Conservation (phyloP, 2,888 invertebrate genomes). For the Sarcophaga subvicina region DNA sequence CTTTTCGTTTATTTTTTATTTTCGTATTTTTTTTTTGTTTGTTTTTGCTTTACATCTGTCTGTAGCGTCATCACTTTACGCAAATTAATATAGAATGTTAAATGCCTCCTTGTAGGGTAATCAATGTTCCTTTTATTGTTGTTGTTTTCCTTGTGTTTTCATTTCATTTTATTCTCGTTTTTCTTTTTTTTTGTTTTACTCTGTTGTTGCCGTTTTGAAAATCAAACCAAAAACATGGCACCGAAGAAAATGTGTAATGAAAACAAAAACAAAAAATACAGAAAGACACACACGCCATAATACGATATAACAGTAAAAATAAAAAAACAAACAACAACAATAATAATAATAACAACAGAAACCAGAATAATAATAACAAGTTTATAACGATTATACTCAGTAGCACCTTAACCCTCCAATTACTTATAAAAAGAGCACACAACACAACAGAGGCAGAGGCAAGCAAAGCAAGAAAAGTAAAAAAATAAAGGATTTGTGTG, state of each 20-base stretch:
- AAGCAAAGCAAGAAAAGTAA: background rate
- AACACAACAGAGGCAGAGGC: background rate
- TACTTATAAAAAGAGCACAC: conserved; percentile 42
- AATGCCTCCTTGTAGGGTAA: conserved; percentile 66
- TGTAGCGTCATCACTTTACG: conserved; percentile 64
- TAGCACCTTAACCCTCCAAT: conserved; percentile 66
- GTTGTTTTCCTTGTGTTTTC: conserved; percentile 18
- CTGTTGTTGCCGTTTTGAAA: background rate
- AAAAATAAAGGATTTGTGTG: background rate
- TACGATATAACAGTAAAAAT: conserved; percentile 1
- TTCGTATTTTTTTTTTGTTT: conserved; percentile 5
- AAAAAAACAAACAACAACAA: background rate
- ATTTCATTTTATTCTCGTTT: background rate
- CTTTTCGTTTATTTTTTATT: conserved; percentile 12
- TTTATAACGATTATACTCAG: conserved; percentile 64
- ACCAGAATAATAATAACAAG: conserved; percentile 64
- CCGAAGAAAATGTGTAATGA: conserved; percentile 17
- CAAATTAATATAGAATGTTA: conserved; percentile 66
- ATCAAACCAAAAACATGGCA: conserved; percentile 35
- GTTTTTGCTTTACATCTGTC: background rate
- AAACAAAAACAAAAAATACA: conserved; percentile 30
- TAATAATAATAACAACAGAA: conserved; percentile 39
- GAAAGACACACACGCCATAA: background rate
- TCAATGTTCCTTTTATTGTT: conserved; percentile 65
- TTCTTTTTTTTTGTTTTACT: conserved; percentile 1